Evolutionary conservation across 2,113 vertebrate genomes (phyloP).

Genomic region (Tauraco erythrolophus): DNA sequence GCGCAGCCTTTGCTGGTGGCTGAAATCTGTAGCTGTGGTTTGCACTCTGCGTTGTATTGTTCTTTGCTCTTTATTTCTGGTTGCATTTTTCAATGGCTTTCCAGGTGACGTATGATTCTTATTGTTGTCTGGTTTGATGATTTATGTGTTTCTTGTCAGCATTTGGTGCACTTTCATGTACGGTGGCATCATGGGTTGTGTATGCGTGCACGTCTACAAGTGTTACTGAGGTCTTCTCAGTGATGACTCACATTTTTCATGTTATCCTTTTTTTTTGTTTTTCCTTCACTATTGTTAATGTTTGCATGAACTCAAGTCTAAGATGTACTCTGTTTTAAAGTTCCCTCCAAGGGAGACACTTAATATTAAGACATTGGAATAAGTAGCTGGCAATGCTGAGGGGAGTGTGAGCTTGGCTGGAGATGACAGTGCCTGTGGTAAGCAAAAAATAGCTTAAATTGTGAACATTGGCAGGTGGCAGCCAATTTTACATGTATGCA

Average conservation of each 20-base stretch:
- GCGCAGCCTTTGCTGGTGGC: not conserved
- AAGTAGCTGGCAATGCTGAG: not conserved
- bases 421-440: not conserved
- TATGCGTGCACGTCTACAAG: not conserved
- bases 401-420: not conserved
- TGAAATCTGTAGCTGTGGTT: not conserved
- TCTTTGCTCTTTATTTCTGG: not conserved
- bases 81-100: not conserved
- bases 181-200: accelerated
- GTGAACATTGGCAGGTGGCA: not conserved
- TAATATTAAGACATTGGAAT: not conserved
- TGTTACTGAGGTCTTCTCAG: not conserved
- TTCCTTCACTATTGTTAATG: not conserved
- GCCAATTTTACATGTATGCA: not conserved
- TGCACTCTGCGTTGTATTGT: not conserved
- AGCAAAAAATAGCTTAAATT: not conserved
- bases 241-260: not conserved
- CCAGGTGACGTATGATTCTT: not conserved
- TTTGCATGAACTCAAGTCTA: not conserved
- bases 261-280: not conserved
- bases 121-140: not conserved
- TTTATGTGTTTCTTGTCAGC: not conserved
- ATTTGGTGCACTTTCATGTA: not conserved
- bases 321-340: not conserved
- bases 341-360: not conserved